Percentiles rank a stretch among this genome's conserved stretches.
Evolutionary conservation across 2,113 vertebrate genomes (phyloP).

Genomic region (Globicephala melas): DNA sequence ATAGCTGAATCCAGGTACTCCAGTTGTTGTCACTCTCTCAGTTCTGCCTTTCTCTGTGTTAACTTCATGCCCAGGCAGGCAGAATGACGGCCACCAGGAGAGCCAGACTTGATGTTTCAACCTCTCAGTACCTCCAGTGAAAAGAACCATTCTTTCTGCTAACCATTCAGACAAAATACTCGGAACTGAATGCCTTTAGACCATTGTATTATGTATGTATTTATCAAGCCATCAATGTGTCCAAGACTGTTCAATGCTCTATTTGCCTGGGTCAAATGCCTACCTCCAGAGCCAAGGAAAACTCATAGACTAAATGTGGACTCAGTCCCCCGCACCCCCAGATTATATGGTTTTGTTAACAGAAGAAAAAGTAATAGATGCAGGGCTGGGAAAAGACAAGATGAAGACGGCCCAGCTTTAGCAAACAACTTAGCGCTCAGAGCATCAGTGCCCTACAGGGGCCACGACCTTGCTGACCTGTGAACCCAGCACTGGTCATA

Average conservation of each 20-base stretch:
- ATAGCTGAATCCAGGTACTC: not conserved
- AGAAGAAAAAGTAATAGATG: not conserved
- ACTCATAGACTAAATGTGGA: not conserved
- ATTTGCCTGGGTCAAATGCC: not conserved
- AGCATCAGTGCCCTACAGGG: too few species aligned
- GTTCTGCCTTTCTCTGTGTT: not conserved
- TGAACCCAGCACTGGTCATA: not conserved
- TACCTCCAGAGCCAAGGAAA: not conserved
- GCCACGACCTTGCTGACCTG: fast-evolving
- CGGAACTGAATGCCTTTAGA: not conserved
- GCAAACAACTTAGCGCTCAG: not conserved
- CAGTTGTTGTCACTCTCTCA: not conserved
- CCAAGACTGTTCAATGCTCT: too few species aligned
- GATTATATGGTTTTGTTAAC: not conserved
- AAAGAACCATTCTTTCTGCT: not conserved
- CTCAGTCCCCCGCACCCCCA: not conserved
- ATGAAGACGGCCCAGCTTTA: fast-evolving
- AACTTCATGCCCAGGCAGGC: not conserved
- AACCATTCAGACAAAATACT: not conserved
- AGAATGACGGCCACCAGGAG: not conserved
- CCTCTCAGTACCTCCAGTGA: too few species aligned
- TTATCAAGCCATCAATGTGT: not conserved
- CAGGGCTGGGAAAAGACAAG: fast-evolving
- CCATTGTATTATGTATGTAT: not conserved
- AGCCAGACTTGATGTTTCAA: fast-evolving